Evolutionary conservation across 1,140 invertebrate genomes (phyloP).

Genomic region (Armadillidium nasatum): DNA sequence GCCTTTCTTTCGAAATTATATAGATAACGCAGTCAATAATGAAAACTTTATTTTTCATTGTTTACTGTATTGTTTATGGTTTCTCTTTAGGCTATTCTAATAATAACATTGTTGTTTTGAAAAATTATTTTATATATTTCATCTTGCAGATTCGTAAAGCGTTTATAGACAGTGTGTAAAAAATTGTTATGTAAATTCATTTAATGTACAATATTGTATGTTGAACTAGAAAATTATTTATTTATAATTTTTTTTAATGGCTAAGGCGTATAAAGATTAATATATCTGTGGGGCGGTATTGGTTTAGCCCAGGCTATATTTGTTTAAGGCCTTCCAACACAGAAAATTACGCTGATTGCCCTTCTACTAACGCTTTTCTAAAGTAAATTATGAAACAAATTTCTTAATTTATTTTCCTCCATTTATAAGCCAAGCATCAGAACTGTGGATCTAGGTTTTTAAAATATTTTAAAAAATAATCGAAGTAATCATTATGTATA

Average conservation of each 20-base stretch:
- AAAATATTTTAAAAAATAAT: too few species aligned
- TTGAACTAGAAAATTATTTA: conserved; percentile 13
- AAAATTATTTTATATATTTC: too few species aligned
- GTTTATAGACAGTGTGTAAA: not conserved
- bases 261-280: conserved; percentile 10
- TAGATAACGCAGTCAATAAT: too few species aligned
- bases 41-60: too few species aligned
- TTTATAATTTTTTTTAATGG: conserved; percentile 22
- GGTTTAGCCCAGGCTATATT: conserved; percentile 45
- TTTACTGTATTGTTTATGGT: too few species aligned
- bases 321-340: conserved; percentile 46
- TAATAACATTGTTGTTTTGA: too few species aligned
- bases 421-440: too few species aligned
- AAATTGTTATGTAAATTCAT: conserved; percentile 12
- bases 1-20: too few species aligned
- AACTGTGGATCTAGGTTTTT: too few species aligned
- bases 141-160: too few species aligned
- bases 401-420: not conserved
- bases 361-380: conserved; percentile 6
- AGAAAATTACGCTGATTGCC: conserved; percentile 14
- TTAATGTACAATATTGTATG: conserved; percentile 6
- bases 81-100: too few species aligned
- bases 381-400: not conserved
- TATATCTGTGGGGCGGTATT: conserved; percentile 45
- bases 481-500: too few species aligned